Evolutionary conservation across 2,113 vertebrate species (phyloP).

Genomic region (Indicator maculatus): DNA sequence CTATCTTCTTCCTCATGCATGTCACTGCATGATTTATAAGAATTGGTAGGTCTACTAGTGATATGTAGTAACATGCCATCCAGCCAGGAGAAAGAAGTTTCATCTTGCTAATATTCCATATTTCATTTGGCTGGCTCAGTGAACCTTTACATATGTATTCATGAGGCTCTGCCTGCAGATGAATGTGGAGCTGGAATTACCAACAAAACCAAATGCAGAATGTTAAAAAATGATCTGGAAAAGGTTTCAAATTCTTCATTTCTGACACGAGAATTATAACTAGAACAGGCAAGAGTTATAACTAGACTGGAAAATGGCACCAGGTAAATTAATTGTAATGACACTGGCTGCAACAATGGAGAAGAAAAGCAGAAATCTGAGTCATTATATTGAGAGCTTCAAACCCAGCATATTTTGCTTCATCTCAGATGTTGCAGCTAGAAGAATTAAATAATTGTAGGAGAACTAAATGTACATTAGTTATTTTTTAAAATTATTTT

Average conservation of each 20-base stretch:
- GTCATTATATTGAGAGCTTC: background rate
- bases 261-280: background rate
- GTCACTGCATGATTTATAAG: background rate
- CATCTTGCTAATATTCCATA: background rate
- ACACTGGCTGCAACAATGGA: background rate
- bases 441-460: background rate
- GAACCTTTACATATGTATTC: background rate
- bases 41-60: background rate
- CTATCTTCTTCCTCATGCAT: background rate
- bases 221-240: background rate
- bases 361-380: background rate
- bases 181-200: background rate
- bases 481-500: background rate
- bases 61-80: background rate
- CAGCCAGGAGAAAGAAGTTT: background rate
- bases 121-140: conserved; percentile 16
- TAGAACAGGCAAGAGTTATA: background rate
- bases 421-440: background rate
- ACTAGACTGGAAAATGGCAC: background rate
- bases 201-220: background rate
- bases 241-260: conserved; percentile 21
- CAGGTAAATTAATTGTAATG: background rate
- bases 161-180: background rate
- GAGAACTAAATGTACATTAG: background rate
- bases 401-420: background rate